Evolutionary conservation across 2,113 vertebrate genomes (phyloP).

Genomic region (Lampris megalopsis): DNA sequence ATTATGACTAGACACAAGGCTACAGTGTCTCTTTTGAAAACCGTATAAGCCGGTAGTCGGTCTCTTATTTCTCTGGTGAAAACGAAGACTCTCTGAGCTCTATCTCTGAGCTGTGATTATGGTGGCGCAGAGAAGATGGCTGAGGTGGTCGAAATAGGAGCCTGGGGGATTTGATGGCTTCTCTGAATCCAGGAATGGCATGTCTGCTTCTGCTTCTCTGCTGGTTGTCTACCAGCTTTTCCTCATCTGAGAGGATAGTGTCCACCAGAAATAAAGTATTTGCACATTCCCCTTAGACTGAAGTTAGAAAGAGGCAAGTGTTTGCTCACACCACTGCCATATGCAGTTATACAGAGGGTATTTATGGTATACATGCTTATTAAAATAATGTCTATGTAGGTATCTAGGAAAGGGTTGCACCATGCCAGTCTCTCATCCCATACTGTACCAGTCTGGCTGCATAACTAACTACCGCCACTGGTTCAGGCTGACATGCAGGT

Average conservation of each 20-base stretch:
- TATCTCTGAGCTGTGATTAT: constrained; percentile 57
- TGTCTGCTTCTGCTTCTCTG: constrained; percentile 55
- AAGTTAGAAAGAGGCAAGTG: constrained; percentile 9
- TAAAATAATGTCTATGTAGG: no score
- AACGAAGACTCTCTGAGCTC: constrained; percentile 38
- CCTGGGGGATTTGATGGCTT: constrained; percentile 53
- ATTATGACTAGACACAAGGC: constrained; percentile 58
- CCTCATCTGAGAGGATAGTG: constrained; percentile 41
- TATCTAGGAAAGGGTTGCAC: neutral
- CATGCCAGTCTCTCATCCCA: neutral
- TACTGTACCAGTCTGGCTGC: no score
- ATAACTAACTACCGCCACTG: neutral
- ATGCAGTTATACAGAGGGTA: neutral
- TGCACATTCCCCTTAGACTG: constrained; percentile 25
- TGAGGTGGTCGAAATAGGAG: constrained; percentile 68
- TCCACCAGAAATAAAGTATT: constrained; percentile 48
- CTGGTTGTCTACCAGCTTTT: constrained; percentile 45
- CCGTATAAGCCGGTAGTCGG: constrained; percentile 46
- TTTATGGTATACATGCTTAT: neutral
- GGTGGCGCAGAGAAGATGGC: constrained; percentile 41
- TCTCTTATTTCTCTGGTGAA: constrained; percentile 56
- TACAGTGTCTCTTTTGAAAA: constrained; percentile 57
- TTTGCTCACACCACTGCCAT: neutral
- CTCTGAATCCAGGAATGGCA: constrained; percentile 58
- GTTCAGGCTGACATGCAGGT: neutral